Evolutionary conservation across 2,113 vertebrate species (phyloP).

Genomic region (Pachycephala philippinensis): DNA sequence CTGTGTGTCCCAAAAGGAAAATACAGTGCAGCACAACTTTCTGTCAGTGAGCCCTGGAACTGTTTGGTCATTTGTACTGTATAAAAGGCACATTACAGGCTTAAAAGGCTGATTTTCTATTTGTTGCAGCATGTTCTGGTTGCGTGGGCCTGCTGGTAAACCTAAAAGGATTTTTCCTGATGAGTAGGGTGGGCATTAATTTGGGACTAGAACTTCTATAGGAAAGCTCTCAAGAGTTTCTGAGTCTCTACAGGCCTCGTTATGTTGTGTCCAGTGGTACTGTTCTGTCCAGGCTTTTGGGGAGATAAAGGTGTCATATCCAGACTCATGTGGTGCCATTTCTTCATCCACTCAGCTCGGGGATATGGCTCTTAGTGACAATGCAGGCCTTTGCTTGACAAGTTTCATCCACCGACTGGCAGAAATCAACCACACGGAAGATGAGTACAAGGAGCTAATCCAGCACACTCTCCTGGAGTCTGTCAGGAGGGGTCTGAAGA

Average conservation of each 20-base stretch:
- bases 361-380: constrained; percentile 95
- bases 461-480: constrained; percentile 84
- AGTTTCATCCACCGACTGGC: constrained; percentile 79
- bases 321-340: background rate
- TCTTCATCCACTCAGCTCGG: constrained; percentile 76
- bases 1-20: background rate
- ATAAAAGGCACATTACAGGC: background rate
- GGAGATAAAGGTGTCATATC: background rate
- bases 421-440: constrained; percentile 72
- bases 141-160: background rate
- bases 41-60: background rate
- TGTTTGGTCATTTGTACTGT: background rate
- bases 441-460: constrained; percentile 84
- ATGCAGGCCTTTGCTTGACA: constrained; percentile 85
- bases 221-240: background rate
- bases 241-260: background rate
- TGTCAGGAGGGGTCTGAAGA: constrained; percentile 85
- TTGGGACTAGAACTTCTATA: background rate
- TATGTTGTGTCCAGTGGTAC: background rate
- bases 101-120: background rate
- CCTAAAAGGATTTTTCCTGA: background rate
- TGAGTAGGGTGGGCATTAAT: background rate
- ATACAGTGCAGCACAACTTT: background rate
- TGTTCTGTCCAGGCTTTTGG: background rate
- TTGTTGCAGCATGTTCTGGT: background rate